These are phyloP conservation scores for Misgurnus mizolepis DNA, from an alignment of 2,113 vertebrate species.

Conservation along the genomic window DNA sequence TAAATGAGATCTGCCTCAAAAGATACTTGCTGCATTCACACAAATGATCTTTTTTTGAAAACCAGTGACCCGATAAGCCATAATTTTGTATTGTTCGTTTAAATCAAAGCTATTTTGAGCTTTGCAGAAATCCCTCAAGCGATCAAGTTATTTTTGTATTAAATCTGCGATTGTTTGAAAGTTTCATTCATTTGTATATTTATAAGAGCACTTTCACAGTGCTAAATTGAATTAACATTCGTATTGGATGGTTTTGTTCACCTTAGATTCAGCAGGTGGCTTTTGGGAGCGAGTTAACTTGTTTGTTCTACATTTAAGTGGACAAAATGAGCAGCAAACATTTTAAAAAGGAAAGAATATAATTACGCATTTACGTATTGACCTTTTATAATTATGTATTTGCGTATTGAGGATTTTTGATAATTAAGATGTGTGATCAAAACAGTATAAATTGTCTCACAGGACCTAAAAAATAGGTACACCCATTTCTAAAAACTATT, in stretches of 20 bases:
- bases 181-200: constrained; percentile 23
- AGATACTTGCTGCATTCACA: constrained; percentile 51
- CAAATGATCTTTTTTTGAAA: constrained; percentile 28
- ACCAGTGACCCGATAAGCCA: constrained; percentile 41
- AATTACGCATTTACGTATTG: neutral
- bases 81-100: constrained; percentile 37
- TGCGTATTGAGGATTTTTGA: too few species aligned
- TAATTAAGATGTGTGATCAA: constrained; percentile 3
- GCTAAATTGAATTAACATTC: constrained; percentile 24
- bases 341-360: constrained; percentile 23
- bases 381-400: constrained; percentile 19
- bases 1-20: constrained; percentile 35
- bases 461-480: constrained; percentile 9
- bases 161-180: neutral
- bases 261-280: constrained; percentile 47
- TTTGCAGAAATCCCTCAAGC: neutral
- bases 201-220: constrained; percentile 25
- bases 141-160: constrained; percentile 22
- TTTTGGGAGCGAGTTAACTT: constrained; percentile 38
- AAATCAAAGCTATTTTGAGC: constrained; percentile 12
- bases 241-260: constrained; percentile 36
- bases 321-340: constrained; percentile 52
- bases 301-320: constrained; percentile 4
- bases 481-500: constrained; percentile 41
- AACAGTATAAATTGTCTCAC: constrained; percentile 14